A percentile compares a stretch with the other conserved stretches of the same genome.
phyloP scores from a whole-genome alignment of 2,888 invertebrate genomes.

The Eilema sororculum region DNA sequence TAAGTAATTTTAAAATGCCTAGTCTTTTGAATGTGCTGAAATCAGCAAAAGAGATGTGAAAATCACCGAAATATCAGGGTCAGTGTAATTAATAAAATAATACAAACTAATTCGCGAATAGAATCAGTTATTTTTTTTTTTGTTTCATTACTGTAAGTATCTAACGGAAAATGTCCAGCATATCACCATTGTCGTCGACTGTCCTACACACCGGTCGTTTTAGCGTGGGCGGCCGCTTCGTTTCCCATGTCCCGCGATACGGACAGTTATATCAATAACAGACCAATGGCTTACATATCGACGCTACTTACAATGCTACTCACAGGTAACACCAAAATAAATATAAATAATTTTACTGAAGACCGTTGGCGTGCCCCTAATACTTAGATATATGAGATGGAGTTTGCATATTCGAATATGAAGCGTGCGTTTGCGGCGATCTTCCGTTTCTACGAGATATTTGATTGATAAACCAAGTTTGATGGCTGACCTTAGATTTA shows the following conservation, averaged over 20 bases:
- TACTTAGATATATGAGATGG: constrained; percentile 22
- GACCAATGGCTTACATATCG: constrained; percentile 60
- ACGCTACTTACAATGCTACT: constrained; percentile 52
- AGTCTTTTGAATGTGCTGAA: no score
- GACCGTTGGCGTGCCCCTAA: constrained; percentile 23
- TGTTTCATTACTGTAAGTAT: no score
- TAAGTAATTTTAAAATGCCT: no score
- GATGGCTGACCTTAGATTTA: background rate
- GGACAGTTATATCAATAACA: constrained; percentile 82
- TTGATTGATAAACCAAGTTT: background rate
- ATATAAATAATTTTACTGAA: constrained; percentile 47
- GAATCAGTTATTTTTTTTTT: background rate
- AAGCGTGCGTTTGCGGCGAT: background rate
- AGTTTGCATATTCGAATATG: constrained; percentile 20
- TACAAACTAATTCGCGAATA: no score
- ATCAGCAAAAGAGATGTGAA: no score
- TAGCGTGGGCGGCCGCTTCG: constrained; percentile 74
- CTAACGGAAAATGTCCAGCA: background rate
- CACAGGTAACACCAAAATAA: constrained; percentile 54
- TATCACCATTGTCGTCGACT: constrained; percentile 49
- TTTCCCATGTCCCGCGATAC: constrained; percentile 75
- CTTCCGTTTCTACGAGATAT: background rate
- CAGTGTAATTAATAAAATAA: no score
- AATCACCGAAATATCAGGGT: no score
- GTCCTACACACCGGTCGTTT: constrained; percentile 60